Percentiles rank a stretch among this genome's conserved stretches.
Evolutionary conservation across 2,797 vertebrate genomes (phyloP).

Genomic region (Halcyon smyrnensis): DNA sequence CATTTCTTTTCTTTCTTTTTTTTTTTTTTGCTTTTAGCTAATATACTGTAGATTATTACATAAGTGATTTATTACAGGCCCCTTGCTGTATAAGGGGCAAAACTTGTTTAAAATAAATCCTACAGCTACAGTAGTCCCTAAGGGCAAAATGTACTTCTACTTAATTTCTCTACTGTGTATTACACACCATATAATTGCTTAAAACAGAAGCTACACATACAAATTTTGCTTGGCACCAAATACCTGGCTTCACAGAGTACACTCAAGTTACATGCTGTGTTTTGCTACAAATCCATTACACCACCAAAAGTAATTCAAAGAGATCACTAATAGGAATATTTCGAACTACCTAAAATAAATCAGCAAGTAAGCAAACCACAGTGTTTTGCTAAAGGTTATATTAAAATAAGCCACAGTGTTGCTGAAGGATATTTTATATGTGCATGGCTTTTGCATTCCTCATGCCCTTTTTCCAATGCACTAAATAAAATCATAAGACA

Average conservation of each 20-base stretch:
- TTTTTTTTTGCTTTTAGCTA: not conserved
- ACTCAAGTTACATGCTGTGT: slow-evolving; percentile 74
- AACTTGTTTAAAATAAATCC: slow-evolving; percentile 81
- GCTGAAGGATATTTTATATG: slow-evolving; percentile 34
- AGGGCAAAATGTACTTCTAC: slow-evolving; percentile 78
- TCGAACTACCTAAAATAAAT: slow-evolving; percentile 69
- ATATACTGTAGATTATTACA: slow-evolving; percentile 75
- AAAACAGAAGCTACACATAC: slow-evolving; percentile 79
- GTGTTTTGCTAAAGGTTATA: slow-evolving; percentile 68
- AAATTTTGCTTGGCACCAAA: slow-evolving; percentile 78
- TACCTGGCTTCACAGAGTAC: slow-evolving; percentile 68
- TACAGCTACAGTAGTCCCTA: slow-evolving; percentile 78
- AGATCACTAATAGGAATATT: slow-evolving; percentile 77
- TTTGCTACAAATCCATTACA: slow-evolving; percentile 77
- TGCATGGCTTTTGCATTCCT: slow-evolving; percentile 30
- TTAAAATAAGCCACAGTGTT: slow-evolving; percentile 44
- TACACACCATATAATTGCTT: slow-evolving; percentile 80
- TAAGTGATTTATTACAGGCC: slow-evolving; percentile 79
- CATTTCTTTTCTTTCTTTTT: not conserved
- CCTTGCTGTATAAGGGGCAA: slow-evolving; percentile 72
- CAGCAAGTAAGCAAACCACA: slow-evolving; percentile 70
- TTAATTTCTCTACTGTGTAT: slow-evolving; percentile 83
- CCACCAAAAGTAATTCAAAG: slow-evolving; percentile 73
- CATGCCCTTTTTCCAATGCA: slow-evolving; percentile 39
- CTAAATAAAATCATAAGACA: slow-evolving; percentile 58